phyloP scores from a whole-genome alignment of 30 jellyfish, hydroid and myxozoan genomes.

The Mastigias papua region DNA sequence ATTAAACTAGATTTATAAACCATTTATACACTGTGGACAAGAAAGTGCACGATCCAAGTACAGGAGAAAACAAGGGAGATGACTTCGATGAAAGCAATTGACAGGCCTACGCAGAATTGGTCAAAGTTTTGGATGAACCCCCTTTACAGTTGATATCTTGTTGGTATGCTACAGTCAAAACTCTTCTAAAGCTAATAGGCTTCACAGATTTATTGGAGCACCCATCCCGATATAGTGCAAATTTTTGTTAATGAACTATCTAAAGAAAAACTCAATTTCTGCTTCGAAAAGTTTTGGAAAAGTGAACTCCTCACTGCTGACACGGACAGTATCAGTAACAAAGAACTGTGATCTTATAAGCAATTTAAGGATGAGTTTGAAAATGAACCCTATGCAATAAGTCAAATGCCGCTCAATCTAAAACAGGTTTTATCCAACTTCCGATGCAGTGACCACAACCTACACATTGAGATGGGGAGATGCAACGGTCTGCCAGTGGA shows the following conservation, averaged over 20 bases:
- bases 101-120: too few relatives aligned
- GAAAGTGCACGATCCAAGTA: too few relatives aligned
- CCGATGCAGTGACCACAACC: slow-evolving; percentile 29
- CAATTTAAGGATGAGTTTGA: slow-evolving; percentile 1
- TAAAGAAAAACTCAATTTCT: slow-evolving; percentile 16
- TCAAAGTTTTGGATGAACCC: too few relatives aligned
- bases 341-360: slow-evolving; percentile 6
- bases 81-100: too few relatives aligned
- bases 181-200: slow-evolving; percentile 11
- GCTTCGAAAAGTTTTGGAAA: slow-evolving; percentile 8
- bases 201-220: slow-evolving; percentile 26
- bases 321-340: slow-evolving; percentile 8
- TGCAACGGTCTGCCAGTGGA: slow-evolving; percentile 17
- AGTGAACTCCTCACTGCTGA: slow-evolving; percentile 27
- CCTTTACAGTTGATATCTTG: too few relatives aligned
- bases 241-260: background rate
- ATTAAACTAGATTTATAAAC: too few relatives aligned
- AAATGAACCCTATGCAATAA: background rate
- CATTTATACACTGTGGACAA: too few relatives aligned
- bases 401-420: background rate
- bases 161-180: slow-evolving; percentile 7
- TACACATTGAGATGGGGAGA: slow-evolving; percentile 10
- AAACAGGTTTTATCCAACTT: slow-evolving; percentile 9
- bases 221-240: slow-evolving; percentile 25
- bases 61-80: too few relatives aligned